Percentiles rank a stretch among this genome's conserved stretches.
phyloP scores from a whole-genome alignment of 2,113 vertebrate species.

The Eptesicus fuscus region DNA sequence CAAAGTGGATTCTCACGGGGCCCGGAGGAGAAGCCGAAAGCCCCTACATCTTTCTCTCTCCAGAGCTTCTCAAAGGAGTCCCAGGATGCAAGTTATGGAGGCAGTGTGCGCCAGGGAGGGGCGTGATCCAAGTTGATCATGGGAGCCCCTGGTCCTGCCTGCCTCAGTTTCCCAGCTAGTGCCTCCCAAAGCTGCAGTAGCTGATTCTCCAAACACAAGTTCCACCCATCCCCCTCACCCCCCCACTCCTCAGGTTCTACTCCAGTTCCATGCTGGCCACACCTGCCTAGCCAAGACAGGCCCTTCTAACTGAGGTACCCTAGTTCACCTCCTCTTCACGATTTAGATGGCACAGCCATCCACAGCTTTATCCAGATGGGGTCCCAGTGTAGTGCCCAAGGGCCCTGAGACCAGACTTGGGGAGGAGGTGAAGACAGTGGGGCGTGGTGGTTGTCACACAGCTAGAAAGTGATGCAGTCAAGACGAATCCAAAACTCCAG shows the following conservation, averaged over 20 bases:
- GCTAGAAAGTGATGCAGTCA: not conserved
- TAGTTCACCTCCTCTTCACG: not conserved
- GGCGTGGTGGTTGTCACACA: not conserved
- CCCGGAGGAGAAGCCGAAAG: not conserved
- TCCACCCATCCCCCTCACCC: accelerated
- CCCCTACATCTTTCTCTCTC: not conserved
- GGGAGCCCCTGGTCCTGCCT: not conserved
- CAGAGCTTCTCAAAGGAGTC: not conserved
- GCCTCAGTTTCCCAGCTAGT: constrained; percentile 14
- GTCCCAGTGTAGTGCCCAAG: not conserved
- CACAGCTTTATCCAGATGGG: not conserved
- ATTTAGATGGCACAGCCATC: not conserved
- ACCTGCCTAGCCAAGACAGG: not conserved
- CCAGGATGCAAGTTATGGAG: not conserved
- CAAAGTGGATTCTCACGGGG: not conserved
- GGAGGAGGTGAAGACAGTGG: not conserved
- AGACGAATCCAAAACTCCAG: not conserved
- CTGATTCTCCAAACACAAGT: not conserved
- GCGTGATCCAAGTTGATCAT: not conserved
- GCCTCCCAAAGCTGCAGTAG: not conserved
- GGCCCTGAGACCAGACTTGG: not conserved
- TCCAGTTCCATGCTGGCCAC: not conserved
- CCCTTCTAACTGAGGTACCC: not conserved
- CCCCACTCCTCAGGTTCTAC: not conserved
- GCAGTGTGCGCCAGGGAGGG: not conserved